Evolutionary conservation across 2,113 vertebrate genomes (phyloP), one percentile per base, ranked within the genome.

Genomic region (Pagrus major): DNA sequence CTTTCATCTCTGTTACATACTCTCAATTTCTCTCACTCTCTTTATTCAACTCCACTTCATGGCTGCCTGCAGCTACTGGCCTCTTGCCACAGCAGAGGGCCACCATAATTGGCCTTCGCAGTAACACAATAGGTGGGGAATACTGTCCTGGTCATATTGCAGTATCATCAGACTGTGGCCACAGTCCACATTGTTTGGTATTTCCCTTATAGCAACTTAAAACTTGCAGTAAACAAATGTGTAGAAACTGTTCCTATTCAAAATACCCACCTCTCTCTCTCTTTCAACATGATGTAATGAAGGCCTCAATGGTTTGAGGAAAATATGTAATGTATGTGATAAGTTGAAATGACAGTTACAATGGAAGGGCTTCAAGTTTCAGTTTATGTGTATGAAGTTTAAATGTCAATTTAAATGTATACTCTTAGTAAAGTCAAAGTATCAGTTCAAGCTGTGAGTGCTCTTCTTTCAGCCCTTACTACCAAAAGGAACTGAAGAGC

Each of bases 1-100:
- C 83, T 91, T 90, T 92, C 86, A 87, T 90, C 86, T 85, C n/a
- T 21, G 69, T 82, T 84, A 69, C 78, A 71, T 72, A 73, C 87
- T 68, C 66, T 81, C 68, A 67, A 2, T 78, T 86, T 88, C 66
- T 70, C 68, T 76, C 76, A 41, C 78, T 67, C 44, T 78, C 76
- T 79, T 87, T 82, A 78, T 91, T 86, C 81, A 74, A 31, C 51
- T 65, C 69, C 59, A 55, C 87, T 71, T 70, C 76, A 65, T 33
- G 60, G 54, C 81, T 65, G 89, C 85, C 84, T 80, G 82, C 69
- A 85, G 88, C 86, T 67, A 54, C 79, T 60, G 78, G 79, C 64
- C 70, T 71, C 68, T 47, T 37, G 65, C 73, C 81, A 66, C 82
- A 64, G 73, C 63, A 6, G 51, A 35, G 52, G 71, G 81, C 49